These are phyloP conservation scores for Drosophila carrolli DNA, from an alignment of 1,140 invertebrate species.

Conservation along the genomic window DNA sequence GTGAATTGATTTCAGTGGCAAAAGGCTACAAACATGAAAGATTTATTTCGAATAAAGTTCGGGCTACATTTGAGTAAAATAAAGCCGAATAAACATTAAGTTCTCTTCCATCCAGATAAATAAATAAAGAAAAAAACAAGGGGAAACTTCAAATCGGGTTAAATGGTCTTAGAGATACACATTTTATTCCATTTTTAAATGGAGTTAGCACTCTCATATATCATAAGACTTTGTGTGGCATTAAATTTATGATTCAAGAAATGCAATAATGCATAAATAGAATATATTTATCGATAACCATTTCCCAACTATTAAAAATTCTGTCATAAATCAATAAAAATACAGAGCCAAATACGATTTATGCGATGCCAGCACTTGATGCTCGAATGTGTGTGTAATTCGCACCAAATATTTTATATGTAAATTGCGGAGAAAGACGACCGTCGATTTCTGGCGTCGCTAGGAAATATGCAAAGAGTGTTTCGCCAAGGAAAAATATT, in stretches of 20 bases:
- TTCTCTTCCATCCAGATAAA: neutral
- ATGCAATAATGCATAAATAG: conserved; percentile 55
- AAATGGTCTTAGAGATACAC: neutral
- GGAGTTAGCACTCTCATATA: neutral
- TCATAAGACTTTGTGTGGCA: conserved; percentile 16
- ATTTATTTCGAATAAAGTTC: conserved; percentile 12
- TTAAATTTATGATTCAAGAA: conserved; percentile 44
- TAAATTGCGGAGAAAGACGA: conserved; percentile 34
- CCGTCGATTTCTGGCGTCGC: conserved; percentile 38
- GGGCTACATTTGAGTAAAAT: conserved; percentile 13
- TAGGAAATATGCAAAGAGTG: conserved; percentile 28
- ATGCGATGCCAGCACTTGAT: conserved; percentile 49
- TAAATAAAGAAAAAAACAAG: neutral
- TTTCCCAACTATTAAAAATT: conserved; percentile 53
- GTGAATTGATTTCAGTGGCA: conserved; percentile 38
- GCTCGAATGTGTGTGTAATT: conserved; percentile 43
- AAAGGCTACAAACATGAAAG: conserved; percentile 20
- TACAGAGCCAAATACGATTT: conserved; percentile 37
- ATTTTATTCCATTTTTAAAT: conserved; percentile 14
- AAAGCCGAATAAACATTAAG: conserved; percentile 1
- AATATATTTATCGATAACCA: conserved; percentile 37
- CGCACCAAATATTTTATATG: conserved; percentile 52
- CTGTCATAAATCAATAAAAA: conserved; percentile 43
- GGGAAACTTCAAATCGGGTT: neutral
- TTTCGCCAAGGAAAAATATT: conserved; percentile 30